phyloP scores from a whole-genome alignment of 2,888 invertebrate genomes.

The Cinara cedri region DNA sequence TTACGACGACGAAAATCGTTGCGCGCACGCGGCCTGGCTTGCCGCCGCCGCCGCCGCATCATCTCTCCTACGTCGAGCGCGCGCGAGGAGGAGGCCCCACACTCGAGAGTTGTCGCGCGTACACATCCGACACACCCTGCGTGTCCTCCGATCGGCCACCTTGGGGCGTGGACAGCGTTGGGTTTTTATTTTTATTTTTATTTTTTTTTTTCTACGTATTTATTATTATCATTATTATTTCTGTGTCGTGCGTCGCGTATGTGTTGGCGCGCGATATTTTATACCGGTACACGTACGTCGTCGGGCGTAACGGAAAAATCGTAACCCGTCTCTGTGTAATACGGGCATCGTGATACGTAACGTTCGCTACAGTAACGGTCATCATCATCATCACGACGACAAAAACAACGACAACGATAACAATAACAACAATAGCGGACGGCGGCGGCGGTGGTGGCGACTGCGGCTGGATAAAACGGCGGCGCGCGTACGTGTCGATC shows the following conservation, averaged over 20 bases:
- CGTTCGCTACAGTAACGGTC: too few relatives aligned
- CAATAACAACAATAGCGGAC: background rate
- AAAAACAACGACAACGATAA: background rate
- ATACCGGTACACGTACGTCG: background rate
- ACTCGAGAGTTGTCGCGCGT: conserved; percentile 57
- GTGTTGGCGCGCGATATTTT: background rate
- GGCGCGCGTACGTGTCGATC: conserved; percentile 3
- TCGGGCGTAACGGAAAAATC: background rate
- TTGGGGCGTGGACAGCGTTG: conserved; percentile 55
- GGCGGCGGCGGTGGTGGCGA: background rate
- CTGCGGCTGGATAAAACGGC: background rate
- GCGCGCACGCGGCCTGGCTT: conserved; percentile 48
- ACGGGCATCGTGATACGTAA: too few relatives aligned
- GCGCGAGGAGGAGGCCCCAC: conserved; percentile 43
- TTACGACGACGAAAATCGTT: conserved; percentile 19
- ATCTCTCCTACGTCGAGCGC: conserved; percentile 33
- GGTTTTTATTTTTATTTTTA: conserved; percentile 27
- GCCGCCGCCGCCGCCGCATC: conserved; percentile 47
- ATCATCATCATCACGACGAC: too few relatives aligned
- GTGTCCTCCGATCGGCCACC: conserved; percentile 49
- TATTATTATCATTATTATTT: conserved; percentile 29
- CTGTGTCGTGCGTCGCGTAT: background rate
- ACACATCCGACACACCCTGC: conserved; percentile 56
- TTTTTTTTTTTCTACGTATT: conserved; percentile 29
- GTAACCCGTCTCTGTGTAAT: too few relatives aligned